These are phyloP conservation scores for Limnodromus scolopaceus DNA, from an alignment of 2,797 vertebrate genomes.

Conservation along the genomic window DNA sequence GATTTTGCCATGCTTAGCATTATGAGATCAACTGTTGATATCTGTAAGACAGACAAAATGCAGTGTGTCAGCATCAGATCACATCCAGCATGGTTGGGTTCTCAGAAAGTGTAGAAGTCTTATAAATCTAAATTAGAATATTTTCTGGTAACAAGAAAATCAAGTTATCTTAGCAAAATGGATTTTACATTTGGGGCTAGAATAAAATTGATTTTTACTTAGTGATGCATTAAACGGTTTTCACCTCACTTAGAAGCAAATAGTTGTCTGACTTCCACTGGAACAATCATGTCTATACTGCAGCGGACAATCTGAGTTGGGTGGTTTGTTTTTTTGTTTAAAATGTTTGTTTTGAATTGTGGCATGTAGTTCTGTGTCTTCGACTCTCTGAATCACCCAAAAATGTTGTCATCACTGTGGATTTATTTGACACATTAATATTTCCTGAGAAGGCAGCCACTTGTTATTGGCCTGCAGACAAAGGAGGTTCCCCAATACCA, in stretches of 20 bases:
- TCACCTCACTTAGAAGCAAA: neutral
- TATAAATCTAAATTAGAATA: neutral
- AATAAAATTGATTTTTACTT: slow-evolving; percentile 36
- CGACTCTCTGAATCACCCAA: neutral
- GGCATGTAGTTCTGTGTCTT: neutral
- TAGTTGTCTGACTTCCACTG: neutral
- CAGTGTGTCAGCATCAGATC: neutral
- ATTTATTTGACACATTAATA: neutral
- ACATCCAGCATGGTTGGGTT: rapidly evolving
- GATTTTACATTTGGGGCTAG: slow-evolving; percentile 10
- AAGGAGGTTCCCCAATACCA: neutral
- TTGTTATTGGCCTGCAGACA: neutral
- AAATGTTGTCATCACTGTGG: neutral
- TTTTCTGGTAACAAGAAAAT: slow-evolving; percentile 6
- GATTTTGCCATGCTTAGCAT: neutral
- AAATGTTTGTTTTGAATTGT: neutral
- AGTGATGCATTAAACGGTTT: neutral
- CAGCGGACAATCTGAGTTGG: neutral
- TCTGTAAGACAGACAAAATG: rapidly evolving
- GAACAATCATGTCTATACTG: rapidly evolving
- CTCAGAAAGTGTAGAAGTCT: neutral
- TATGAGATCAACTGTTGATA: neutral
- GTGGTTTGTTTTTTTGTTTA: neutral
- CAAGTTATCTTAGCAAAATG: neutral
- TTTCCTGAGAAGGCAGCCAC: neutral